Evolutionary conservation across 2,888 invertebrate genomes (phyloP), one percentile per base, ranked within the genome.

Genomic region (Synanthedon myopaeformis): DNA sequence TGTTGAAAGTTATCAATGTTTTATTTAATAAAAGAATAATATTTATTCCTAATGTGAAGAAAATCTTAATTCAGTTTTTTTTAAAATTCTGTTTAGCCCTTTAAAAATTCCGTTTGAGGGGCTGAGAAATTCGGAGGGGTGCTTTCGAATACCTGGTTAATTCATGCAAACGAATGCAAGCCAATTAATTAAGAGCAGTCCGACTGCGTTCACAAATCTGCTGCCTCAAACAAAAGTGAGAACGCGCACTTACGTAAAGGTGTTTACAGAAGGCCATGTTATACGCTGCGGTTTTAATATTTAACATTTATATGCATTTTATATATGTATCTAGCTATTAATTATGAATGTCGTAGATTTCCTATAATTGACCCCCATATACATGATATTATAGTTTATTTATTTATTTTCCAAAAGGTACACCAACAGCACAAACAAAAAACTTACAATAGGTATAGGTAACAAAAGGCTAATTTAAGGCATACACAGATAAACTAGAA

Each of bases 131-230:
- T 45, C 14, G 45, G 23, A 17, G 23, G 49, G 49, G 13, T 13
- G 17, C 49, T n/a, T 45, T n/a, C 49, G 64, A 66, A 70, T 81
- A 83, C 83, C 81, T 83, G 82, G 69, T 72, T 84, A 84, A 85
- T 84, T 83, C 78, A 85, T 84, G 84, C 84, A 83, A 85, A 84
- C 80, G 83, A 85, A 84, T 85, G 81, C 85, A 82, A 84, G 81
- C 83, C 84, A 85, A 84, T 85, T 85, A 83, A 83, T 84, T 81
- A 82, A 70, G 76, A 79, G 78, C 52, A 52, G 17, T 73, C 49
- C 35, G 52, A 51, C 72, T 74, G 74, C 74, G 74, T 67, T 70
- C 74, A 42, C 51, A 77, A 81, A 80, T 54, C 53, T 57, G 57
- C 57, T 76, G 78, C 67, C 73, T 49, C 49, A 23, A 49, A 49